Percentiles rank a stretch among this genome's conserved stretches.
Evolutionary conservation across 2,797 vertebrate genomes (phyloP).

Genomic region (Bradypodion ventrale): DNA sequence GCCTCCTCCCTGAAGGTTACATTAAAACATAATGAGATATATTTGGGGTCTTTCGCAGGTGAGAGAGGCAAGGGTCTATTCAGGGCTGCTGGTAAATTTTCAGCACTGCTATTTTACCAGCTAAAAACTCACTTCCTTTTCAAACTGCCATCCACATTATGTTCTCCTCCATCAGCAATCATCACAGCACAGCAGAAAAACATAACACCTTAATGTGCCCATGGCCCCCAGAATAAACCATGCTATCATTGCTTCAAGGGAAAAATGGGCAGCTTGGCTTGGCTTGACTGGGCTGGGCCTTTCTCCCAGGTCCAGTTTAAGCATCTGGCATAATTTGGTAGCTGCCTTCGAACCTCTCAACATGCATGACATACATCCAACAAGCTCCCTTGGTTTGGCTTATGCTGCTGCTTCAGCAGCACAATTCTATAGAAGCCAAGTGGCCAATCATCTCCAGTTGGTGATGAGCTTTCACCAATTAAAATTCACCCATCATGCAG

Average conservation of each 20-base stretch:
- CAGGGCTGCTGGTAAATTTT: background rate
- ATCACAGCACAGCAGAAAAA: background rate
- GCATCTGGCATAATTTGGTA: background rate
- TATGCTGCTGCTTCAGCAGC: background rate
- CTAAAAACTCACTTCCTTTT: background rate
- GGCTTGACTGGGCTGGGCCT: no score
- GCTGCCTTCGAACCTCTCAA: background rate
- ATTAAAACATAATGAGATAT: constrained; percentile 21
- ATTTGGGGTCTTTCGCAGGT: constrained; percentile 5
- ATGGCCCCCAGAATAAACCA: background rate
- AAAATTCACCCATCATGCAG: background rate
- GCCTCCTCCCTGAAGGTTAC: background rate
- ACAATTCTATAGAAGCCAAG: background rate
- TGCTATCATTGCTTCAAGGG: background rate
- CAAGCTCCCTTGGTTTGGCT: background rate
- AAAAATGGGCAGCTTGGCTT: background rate
- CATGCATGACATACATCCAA: background rate
- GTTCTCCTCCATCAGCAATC: background rate
- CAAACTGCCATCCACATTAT: background rate
- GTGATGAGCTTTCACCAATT: background rate
- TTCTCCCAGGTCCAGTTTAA: background rate
- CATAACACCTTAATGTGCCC: background rate
- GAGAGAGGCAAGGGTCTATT: constrained; percentile 1
- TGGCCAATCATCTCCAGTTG: background rate
- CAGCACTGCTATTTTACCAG: background rate